These are phyloP conservation scores for Equus quagga DNA, from an alignment of 2,113 vertebrate genomes.

Conservation along the genomic window DNA sequence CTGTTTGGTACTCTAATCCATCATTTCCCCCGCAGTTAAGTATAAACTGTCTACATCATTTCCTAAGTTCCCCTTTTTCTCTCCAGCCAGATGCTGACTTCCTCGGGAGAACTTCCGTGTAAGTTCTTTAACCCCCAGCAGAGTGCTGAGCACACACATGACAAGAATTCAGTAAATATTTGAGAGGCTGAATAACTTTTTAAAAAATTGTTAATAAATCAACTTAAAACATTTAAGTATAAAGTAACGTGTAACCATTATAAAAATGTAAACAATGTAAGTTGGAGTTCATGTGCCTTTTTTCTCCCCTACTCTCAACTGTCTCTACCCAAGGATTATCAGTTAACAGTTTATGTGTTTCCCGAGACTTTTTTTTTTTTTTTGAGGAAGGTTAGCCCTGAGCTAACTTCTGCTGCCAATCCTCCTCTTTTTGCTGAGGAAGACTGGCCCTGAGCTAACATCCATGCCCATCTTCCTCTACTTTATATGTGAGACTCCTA, in stretches of 20 bases:
- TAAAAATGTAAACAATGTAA: background rate
- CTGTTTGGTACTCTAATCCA: background rate
- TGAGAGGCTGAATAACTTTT: background rate
- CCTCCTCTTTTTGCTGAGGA: too few relatives aligned
- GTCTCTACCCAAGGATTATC: background rate
- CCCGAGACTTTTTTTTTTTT: background rate
- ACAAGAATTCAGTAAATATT: background rate
- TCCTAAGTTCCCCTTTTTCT: slow-evolving; percentile 58
- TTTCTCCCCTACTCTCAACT: background rate
- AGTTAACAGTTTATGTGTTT: background rate
- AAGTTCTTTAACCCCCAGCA: background rate
- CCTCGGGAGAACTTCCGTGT: slow-evolving; percentile 22
- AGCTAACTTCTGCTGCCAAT: too few relatives aligned
- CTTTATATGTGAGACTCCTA: too few relatives aligned
- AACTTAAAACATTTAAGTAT: background rate
- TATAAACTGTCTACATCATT: background rate
- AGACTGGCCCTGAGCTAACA: too few relatives aligned
- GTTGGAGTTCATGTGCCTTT: background rate
- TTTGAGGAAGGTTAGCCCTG: background rate
- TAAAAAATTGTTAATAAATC: background rate
- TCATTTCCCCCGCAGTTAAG: background rate
- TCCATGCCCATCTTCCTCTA: too few relatives aligned
- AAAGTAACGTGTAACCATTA: background rate
- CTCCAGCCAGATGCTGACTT: background rate
- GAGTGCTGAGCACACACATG: background rate